Conservation (phyloP, 2,888 invertebrate genomes). For the Apeira syringaria region DNA sequence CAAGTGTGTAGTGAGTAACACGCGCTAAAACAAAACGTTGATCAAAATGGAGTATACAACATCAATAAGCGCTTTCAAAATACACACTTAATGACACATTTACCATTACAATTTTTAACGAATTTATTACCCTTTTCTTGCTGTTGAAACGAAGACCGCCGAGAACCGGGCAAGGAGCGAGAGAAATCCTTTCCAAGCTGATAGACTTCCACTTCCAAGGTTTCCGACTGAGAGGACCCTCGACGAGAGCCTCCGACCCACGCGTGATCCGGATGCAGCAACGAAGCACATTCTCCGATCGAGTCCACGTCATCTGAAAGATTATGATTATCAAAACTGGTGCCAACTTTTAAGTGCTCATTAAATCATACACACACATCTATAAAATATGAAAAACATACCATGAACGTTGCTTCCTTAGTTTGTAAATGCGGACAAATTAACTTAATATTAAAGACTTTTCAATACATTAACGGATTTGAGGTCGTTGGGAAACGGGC, state of each 20-base stretch:
- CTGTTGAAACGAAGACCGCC: constrained; percentile 92
- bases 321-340: constrained; percentile 1
- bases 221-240: constrained; percentile 95
- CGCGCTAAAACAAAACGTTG: not conserved
- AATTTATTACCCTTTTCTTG: constrained; percentile 81
- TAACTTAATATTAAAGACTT: constrained; percentile 17
- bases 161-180: constrained; percentile 92
- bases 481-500: not conserved
- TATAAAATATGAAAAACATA: constrained; percentile 13
- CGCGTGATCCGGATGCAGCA: constrained; percentile 94
- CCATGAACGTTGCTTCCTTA: constrained; percentile 20
- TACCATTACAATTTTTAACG: not conserved
- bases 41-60: not conserved
- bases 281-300: constrained; percentile 89
- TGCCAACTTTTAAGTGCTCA: not conserved
- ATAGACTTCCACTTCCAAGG: constrained; percentile 92
- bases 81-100: not conserved
- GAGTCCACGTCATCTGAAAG: constrained; percentile 87
- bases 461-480: constrained; percentile 1
- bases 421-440: constrained; percentile 23
- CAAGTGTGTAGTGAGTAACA: not conserved
- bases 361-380: constrained; percentile 10
- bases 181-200: constrained; percentile 94
- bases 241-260: constrained; percentile 90
- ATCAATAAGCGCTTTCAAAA: not conserved